Percentiles rank a stretch among this genome's conserved stretches.
Conservation (phyloP, 2,113 vertebrate genomes). For the Myanophis thanlyinensis region DNA sequence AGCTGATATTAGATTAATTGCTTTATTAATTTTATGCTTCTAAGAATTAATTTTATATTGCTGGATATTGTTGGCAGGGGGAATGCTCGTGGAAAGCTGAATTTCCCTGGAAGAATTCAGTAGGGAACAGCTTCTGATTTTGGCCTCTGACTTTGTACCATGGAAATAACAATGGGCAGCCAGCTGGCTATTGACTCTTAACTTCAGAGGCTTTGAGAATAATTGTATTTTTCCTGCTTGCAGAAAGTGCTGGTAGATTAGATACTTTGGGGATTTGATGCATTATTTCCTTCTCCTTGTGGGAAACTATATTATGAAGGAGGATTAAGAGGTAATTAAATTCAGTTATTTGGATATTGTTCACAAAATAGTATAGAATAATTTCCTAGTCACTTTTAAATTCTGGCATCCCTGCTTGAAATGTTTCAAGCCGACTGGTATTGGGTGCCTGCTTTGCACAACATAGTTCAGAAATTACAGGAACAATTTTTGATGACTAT, state of each 20-base stretch:
- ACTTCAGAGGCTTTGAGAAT: neutral
- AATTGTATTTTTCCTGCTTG: neutral
- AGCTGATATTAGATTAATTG: neutral
- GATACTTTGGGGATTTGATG: neutral
- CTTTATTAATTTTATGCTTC: neutral
- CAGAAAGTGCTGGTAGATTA: neutral
- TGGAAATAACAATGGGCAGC: neutral
- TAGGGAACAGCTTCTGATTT: neutral
- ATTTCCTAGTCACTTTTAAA: neutral
- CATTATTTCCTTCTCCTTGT: neutral
- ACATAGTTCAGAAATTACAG: neutral
- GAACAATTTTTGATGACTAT: neutral
- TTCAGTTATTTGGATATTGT: neutral
- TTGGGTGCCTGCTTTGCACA: neutral
- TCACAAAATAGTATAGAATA: slow-evolving; percentile 14
- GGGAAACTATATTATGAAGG: neutral
- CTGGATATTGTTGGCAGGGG: neutral
- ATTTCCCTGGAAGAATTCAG: neutral
- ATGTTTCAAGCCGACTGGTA: neutral
- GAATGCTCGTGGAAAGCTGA: neutral
- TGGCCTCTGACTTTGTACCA: neutral
- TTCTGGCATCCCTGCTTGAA: neutral
- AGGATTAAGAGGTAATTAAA: slow-evolving; percentile 1
- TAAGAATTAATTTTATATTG: neutral
- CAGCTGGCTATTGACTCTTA: neutral